phyloP scores from a whole-genome alignment of 2,797 vertebrate genomes.

The Oreochromis mossambicus region DNA sequence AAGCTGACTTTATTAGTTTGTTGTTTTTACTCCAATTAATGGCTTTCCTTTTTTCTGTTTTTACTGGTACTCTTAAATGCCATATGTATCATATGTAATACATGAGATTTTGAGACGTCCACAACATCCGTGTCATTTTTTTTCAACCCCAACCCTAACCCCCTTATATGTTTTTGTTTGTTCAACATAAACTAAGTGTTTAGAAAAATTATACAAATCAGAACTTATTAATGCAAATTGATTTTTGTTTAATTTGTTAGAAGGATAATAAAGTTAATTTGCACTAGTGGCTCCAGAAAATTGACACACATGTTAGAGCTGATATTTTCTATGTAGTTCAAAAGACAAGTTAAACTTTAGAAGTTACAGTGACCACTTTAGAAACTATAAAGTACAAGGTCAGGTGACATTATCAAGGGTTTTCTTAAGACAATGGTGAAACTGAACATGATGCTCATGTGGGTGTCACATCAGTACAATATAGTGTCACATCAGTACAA shows the following conservation, averaged over 20 bases:
- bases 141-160: background rate
- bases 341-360: background rate
- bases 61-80: background rate
- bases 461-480: constrained; percentile 28
- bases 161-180: background rate
- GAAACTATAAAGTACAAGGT: background rate
- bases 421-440: background rate
- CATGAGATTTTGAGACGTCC: background rate
- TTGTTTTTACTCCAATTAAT: background rate
- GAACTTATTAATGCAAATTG: accelerated
- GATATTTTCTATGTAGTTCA: background rate
- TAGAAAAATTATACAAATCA: background rate
- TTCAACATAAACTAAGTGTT: background rate
- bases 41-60: background rate
- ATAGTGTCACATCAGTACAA: too few species aligned
- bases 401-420: background rate
- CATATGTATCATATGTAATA: background rate
- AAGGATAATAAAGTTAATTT: background rate
- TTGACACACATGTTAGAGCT: background rate
- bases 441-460: background rate
- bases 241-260: background rate
- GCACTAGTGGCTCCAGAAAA: background rate
- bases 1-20: background rate
- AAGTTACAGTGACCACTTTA: background rate
- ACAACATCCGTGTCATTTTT: background rate